phyloP scores from a whole-genome alignment of 2,888 invertebrate species.

The Trichogramma dendrolimi region DNA sequence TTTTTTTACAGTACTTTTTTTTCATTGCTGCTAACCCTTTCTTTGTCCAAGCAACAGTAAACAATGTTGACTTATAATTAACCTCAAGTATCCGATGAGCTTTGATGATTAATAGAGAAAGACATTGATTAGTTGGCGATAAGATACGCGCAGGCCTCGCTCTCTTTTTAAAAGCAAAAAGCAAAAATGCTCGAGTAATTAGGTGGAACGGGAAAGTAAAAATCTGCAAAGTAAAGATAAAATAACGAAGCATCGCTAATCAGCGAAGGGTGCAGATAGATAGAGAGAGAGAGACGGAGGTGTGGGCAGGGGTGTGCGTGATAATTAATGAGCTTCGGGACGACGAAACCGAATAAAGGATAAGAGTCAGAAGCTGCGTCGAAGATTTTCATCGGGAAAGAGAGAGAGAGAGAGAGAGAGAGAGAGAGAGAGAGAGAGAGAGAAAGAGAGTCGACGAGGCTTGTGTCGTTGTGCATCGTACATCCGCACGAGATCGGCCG shows the following conservation, averaged over 20 bases:
- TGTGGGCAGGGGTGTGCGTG: constrained; percentile 33
- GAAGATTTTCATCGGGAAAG: constrained; percentile 35
- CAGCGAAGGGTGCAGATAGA: constrained; percentile 8
- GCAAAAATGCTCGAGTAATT: constrained; percentile 19
- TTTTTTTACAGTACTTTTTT: neutral
- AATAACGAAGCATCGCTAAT: constrained; percentile 32
- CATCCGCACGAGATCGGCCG: too few species aligned
- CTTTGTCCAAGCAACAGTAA: neutral
- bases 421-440: constrained; percentile 14
- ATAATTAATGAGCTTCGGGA: constrained; percentile 45
- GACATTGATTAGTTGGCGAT: too few species aligned
- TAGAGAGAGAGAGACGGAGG: constrained; percentile 21
- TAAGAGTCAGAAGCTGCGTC: constrained; percentile 30
- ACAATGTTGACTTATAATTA: too few species aligned
- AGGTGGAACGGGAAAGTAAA: constrained; percentile 6
- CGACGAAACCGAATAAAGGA: neutral
- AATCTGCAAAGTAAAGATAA: constrained; percentile 24
- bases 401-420: constrained; percentile 1
- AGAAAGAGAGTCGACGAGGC: neutral
- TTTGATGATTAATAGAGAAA: too few species aligned
- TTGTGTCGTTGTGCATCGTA: too few species aligned
- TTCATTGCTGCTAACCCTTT: constrained; percentile 1
- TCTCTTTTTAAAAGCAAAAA: too few species aligned
- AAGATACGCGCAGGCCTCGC: too few species aligned
- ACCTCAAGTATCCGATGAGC: too few species aligned